Evolutionary conservation across 2,113 vertebrate genomes (phyloP).

Genomic region (Saccopteryx bilineata): DNA sequence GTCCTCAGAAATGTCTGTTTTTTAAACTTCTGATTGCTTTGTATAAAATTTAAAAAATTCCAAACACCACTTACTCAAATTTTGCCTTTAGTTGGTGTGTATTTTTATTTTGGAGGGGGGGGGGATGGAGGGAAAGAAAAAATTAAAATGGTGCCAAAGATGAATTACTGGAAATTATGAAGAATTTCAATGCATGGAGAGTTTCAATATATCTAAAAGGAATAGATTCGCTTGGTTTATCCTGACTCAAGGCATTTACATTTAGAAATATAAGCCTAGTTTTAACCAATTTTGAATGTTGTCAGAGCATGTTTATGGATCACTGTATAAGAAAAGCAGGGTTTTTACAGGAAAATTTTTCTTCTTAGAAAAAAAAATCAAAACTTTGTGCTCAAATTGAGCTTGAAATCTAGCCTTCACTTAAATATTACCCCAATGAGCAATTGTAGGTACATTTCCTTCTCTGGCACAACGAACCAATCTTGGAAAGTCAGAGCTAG

Average conservation of each 20-base stretch:
- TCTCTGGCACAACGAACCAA: conserved; percentile 16
- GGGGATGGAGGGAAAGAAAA: no score
- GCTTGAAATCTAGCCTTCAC: conserved; percentile 68
- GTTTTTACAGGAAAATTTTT: conserved; percentile 60
- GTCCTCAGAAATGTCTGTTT: not conserved
- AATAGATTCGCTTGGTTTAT: not conserved
- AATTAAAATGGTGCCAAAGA: not conserved
- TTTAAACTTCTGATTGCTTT: not conserved
- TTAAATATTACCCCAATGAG: conserved; percentile 77
- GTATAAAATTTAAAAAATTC: not conserved
- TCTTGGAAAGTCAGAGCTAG: conserved; percentile 12
- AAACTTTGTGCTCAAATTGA: conserved; percentile 64
- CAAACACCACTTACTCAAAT: not conserved
- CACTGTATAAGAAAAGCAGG: conserved; percentile 48
- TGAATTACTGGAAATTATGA: not conserved
- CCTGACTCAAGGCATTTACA: no score
- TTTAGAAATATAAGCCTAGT: not conserved
- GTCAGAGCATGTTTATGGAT: conserved; percentile 65
- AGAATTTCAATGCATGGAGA: not conserved
- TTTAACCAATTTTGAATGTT: conserved; percentile 44
- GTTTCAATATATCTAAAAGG: not conserved
- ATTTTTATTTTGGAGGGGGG: no score
- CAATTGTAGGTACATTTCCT: conserved; percentile 69
- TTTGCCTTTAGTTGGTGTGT: not conserved
- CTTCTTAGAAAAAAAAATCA: conserved; percentile 59